Base-by-base conservation (phyloP, 2,797 vertebrate genomes). In the Erethizon dorsatum region DNA sequence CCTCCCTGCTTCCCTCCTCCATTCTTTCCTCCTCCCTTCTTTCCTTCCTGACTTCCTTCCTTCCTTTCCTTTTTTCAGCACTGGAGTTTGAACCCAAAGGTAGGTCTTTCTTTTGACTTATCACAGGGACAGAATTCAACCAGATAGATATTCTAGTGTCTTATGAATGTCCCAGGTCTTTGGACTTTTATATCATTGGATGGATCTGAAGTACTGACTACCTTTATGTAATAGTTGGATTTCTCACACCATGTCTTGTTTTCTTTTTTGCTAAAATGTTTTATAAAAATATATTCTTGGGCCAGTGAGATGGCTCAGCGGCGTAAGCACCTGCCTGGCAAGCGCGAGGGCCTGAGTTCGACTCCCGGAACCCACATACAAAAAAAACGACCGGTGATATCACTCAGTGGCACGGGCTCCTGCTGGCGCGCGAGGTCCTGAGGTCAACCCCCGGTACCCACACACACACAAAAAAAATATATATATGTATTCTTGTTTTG, bases 401-500 rank as follows among this genome's bases (percentile, higher is more conserved):
- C n/a, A n/a, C n/a, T n/a, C n/a, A n/a, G n/a, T n/a, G n/a, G n/a
- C n/a, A n/a, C n/a, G n/a, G n/a, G n/a, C n/a, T n/a, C n/a, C n/a
- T n/a, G n/a, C n/a, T n/a, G n/a, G n/a, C n/a, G n/a, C n/a, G n/a
- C n/a, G n/a, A n/a, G n/a, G n/a, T n/a, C n/a, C n/a, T n/a, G n/a
- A n/a, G n/a, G n/a, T n/a, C n/a, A n/a, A n/a, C n/a, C n/a, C n/a
- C n/a, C n/a, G n/a, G n/a, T n/a, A n/a, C n/a, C n/a, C n/a, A n/a
- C n/a, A n/a, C n/a, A n/a, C n/a, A n/a, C n/a, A n/a, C n/a, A n/a
- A n/a, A n/a, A n/a, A n/a, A n/a, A n/a, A n/a, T n/a, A n/a, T n/a
- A n/a, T n/a, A n/a, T n/a, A 57, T 47, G 33, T 47, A 45, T 69
- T 88, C 88, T 85, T 57, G 57, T 84, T 92, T 93, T 92, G 31